Conservation (phyloP, 2,797 vertebrate species). For the Betta splendens region DNA sequence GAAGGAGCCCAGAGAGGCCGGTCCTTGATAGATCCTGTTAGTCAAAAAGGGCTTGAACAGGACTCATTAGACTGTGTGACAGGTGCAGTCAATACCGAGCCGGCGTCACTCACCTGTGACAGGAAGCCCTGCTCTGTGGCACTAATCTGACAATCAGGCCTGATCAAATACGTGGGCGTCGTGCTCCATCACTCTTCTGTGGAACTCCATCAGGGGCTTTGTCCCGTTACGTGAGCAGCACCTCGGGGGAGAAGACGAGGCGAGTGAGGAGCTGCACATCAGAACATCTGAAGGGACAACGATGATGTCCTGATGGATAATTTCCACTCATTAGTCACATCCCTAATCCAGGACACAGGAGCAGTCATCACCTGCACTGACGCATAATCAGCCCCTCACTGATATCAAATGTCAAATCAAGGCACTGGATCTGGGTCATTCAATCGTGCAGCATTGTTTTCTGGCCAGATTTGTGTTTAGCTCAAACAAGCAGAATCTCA, state of each 20-base stretch:
- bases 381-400: conserved; percentile 70
- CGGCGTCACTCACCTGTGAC: conserved; percentile 61
- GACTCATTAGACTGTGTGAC: conserved; percentile 66
- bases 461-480: conserved; percentile 64
- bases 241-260: conserved; percentile 10
- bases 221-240: conserved; percentile 17
- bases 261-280: conserved; percentile 13
- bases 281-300: conserved; percentile 50
- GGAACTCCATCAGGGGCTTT: conserved; percentile 43
- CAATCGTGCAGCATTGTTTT: conserved; percentile 68
- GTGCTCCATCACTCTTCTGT: conserved; percentile 55
- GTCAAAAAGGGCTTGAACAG: conserved; percentile 62
- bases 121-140: conserved; percentile 49
- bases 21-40: conserved; percentile 64
- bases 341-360: conserved; percentile 47
- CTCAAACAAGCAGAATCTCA: conserved; percentile 58
- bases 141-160: conserved; percentile 59
- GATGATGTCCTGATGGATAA: conserved; percentile 52
- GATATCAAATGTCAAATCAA: conserved; percentile 72
- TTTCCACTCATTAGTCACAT: conserved; percentile 70
- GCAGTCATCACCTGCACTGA: conserved; percentile 48
- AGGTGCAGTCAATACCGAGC: conserved; percentile 60
- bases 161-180: conserved; percentile 55
- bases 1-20: conserved; percentile 42
- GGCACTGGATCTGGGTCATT: conserved; percentile 41